These are phyloP conservation scores for Xestobium rufovillosum DNA, from an alignment of 2,888 invertebrate genomes.

Conservation along the genomic window DNA sequence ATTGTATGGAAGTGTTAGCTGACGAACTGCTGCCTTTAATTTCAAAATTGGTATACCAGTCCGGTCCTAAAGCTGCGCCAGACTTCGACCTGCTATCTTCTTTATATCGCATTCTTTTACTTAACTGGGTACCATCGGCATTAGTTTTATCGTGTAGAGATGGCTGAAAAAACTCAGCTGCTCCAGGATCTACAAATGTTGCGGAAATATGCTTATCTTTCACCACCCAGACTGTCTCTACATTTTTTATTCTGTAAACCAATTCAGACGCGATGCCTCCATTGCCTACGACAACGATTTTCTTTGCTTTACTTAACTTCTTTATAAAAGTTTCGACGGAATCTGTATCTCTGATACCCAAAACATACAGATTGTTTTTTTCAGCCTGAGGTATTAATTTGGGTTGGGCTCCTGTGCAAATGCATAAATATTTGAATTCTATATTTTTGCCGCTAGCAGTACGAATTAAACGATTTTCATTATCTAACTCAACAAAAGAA, in stretches of 20 bases:
- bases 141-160: constrained; percentile 34
- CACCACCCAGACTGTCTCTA: constrained; percentile 88
- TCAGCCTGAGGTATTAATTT: constrained; percentile 60
- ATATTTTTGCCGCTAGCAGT: constrained; percentile 52
- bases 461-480: constrained; percentile 45
- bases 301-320: constrained; percentile 58
- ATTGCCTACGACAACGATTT: constrained; percentile 85
- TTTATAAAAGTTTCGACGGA: constrained; percentile 75
- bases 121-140: constrained; percentile 21
- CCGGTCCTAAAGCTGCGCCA: constrained; percentile 93
- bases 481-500: constrained; percentile 52
- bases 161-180: constrained; percentile 83
- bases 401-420: constrained; percentile 87
- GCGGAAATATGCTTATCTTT: constrained; percentile 89
- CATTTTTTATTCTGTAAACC: constrained; percentile 75
- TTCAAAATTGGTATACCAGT: constrained; percentile 77
- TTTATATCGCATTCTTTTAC: constrained; percentile 59
- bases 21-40: constrained; percentile 44
- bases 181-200: constrained; percentile 93
- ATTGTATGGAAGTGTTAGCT: constrained; percentile 52
- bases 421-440: constrained; percentile 72
- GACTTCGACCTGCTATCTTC: constrained; percentile 51
- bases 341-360: constrained; percentile 92
- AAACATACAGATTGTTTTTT: constrained; percentile 53
- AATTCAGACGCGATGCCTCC: constrained; percentile 98